Base-by-base conservation (phyloP, 2,888 invertebrate genomes). In the Meliscaeva auricollis region DNA sequence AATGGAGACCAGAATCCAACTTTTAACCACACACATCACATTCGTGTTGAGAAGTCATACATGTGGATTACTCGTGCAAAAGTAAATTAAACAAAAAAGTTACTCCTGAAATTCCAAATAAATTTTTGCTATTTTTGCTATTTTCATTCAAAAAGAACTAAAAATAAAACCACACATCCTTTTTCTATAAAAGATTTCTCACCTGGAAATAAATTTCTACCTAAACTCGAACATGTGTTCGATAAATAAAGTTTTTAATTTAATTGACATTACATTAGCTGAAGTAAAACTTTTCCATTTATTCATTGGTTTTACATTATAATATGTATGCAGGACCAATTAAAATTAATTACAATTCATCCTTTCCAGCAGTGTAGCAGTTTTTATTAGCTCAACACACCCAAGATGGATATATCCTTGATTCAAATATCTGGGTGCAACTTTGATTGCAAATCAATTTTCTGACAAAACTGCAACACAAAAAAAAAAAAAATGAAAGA, bases 391-490 rank as follows among this genome's bases (percentile, higher is more conserved):
- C 48, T 13, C 38, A 56, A n/a, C 41, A 76, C 30, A 26, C 52
- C 30, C 66, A 30, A 3, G 11, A 38, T 9, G 9, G 5, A 26
- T 3, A 69, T 50, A 9, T 17, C 46, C 30, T 32, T 35, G 35
- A 9, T 38, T 9, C 11, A 38, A 3, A 48, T 41, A 56, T 38
- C 22, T 17, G 9, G 26, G 44, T 50, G 64, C 17, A 76, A 76
- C 64, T 76, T 76, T 81, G 64, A 75, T 80, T 69, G 56, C 48
- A 62, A 75, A 78, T 78, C 78, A 72, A 38, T 78, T 78, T 72
- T 9, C 26, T 48, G 15, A 69, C 68, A 35, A 13, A 15, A 30
- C 50, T 38, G 48, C 60, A 54, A 13, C 15, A 46, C 20, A 58
- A 32, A 32, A 35, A 56, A 58, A 20, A 6, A 7, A 56, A 6